Evolutionary conservation across 2,113 vertebrate species (phyloP), one percentile per base, ranked within the genome.

Genomic region (Poeciliopsis prolifica): DNA sequence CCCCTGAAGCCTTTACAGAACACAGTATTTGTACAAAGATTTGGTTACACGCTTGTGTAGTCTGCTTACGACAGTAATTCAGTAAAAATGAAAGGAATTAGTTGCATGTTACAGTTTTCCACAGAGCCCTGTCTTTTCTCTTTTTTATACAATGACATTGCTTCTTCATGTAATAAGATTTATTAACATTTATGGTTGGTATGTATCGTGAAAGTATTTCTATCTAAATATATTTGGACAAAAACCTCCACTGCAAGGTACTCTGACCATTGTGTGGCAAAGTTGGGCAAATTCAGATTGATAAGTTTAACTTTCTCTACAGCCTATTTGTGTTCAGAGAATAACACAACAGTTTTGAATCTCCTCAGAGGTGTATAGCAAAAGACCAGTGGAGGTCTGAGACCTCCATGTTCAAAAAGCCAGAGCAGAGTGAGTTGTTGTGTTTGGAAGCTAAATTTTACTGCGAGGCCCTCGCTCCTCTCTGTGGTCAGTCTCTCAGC

Each of bases 401-500:
- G 60, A 76, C 40, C 60, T 82, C 61, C 33, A 42, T 68, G 67
- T 42, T 58, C 70, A 61, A 74, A 61, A 71, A 40, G 6, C n/a
- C 22, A 5, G 44, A n/a, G n/a, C n/a, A n/a, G 28, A 64, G 61
- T 31, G 73, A 82, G 75, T 68, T 75, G 72, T 82, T 70, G 80
- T 85, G 80, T 88, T 86, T 86, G 72, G 70, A 88, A 86, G 79
- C 70, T 74, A 70, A 26, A 80, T 81, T 88, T 91, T 80, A 80
- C 77, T 83, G 72, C 80, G 83, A 91, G 85, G 85, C 83, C 81
- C 83, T 68, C 61, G 81, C 82, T 83, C 72, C 80, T 82, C 76
- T 86, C 86, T 90, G 86, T 79, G 88, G 89, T 85, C 14, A 3
- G 28, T 66, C 35, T 77, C 75, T 68, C 72, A 58, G 54, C 86